A percentile compares a stretch with the other conserved stretches of the same genome.
These are phyloP conservation scores for Heterodera carotae DNA, from an alignment of 1,140 invertebrate species.

Conservation along the genomic window DNA sequence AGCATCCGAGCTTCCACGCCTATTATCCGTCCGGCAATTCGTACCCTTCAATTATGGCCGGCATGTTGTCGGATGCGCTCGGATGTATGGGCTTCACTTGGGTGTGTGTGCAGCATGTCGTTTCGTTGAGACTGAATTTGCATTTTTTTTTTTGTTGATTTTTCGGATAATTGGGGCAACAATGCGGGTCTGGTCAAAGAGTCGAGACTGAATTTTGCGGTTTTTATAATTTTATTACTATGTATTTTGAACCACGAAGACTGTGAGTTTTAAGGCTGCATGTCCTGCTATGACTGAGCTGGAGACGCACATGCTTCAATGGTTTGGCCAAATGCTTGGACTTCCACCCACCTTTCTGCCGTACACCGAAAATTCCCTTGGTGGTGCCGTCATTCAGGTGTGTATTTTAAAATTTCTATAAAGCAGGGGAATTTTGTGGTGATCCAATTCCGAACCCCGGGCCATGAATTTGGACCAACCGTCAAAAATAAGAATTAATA, in stretches of 20 bases:
- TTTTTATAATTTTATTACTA: conserved; percentile 5
- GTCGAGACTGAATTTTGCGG: too few relatives aligned
- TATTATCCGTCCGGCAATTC: conserved; percentile 98
- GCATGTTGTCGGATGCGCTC: conserved; percentile 91
- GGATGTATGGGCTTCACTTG: conserved; percentile 98
- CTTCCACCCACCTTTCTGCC: conserved; percentile 70
- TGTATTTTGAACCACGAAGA: too few relatives aligned
- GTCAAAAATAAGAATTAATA: not conserved
- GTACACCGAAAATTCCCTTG: conserved; percentile 67
- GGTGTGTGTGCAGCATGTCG: conserved; percentile 71
- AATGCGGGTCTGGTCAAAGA: too few relatives aligned
- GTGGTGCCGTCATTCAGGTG: conserved; percentile 72
- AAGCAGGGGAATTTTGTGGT: not conserved
- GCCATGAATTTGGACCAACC: too few relatives aligned
- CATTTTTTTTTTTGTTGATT: not conserved
- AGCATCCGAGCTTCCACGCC: conserved; percentile 96
- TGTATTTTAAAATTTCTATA: not conserved
- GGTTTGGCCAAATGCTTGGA: conserved; percentile 80
- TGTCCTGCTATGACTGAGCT: conserved; percentile 95
- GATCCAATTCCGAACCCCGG: not conserved
- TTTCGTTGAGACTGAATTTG: not conserved
- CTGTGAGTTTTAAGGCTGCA: conserved; percentile 71
- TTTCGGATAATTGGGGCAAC: too few relatives aligned
- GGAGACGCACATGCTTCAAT: conserved; percentile 93
- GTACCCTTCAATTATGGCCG: conserved; percentile 92